Conservation (phyloP, 1,140 invertebrate genomes). For the Liolophura sinensis region DNA sequence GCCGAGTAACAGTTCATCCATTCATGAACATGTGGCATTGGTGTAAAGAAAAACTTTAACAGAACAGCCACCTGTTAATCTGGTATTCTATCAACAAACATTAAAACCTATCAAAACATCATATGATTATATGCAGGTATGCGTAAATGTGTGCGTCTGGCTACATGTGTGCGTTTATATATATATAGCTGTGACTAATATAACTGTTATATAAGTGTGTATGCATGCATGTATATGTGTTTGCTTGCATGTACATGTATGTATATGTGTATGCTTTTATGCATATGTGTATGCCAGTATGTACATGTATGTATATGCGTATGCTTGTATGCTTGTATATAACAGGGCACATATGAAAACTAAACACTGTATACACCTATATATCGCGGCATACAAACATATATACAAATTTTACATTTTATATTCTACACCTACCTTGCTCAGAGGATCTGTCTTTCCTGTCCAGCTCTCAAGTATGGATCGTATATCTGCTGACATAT, state of each 20-base stretch:
- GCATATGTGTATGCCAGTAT: neutral
- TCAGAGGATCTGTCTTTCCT: no score
- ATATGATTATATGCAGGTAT: neutral
- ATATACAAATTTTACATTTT: no score
- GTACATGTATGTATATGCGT: conserved; percentile 1
- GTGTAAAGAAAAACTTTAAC: neutral
- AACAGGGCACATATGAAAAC: neutral
- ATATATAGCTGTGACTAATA: neutral
- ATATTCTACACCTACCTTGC: no score
- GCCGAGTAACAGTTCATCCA: no score
- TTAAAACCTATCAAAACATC: neutral
- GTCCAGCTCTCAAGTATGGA: no score
- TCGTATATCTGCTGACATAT: no score
- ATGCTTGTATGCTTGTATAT: neutral
- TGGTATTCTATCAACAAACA: neutral
- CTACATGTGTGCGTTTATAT: conserved; percentile 1
- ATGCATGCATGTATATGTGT: neutral
- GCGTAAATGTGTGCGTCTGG: neutral
- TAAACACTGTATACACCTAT: neutral
- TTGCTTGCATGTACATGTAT: neutral
- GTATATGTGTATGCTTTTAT: neutral
- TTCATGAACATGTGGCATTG: conserved; percentile 2
- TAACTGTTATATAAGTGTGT: neutral
- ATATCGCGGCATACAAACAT: neutral
- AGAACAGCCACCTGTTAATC: neutral